Percentiles rank a stretch among this genome's conserved stretches.
Evolutionary conservation across 2,888 invertebrate species (phyloP).

Genomic region (Eupithecia tripunctaria): DNA sequence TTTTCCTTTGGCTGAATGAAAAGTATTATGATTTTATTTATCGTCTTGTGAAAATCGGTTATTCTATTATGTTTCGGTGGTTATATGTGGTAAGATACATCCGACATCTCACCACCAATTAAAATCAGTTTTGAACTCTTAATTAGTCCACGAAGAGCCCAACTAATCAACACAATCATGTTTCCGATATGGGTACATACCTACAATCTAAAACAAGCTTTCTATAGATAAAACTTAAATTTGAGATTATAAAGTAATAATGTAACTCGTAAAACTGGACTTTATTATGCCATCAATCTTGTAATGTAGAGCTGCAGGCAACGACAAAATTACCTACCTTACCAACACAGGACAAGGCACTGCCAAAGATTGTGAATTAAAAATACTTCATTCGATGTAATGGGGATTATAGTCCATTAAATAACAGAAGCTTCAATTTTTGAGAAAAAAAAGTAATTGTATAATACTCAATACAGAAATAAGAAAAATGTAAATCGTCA

Average conservation of each 20-base stretch:
- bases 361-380: background rate
- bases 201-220: slow-evolving; percentile 77
- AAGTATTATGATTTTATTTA: background rate
- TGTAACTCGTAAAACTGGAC: slow-evolving; percentile 74
- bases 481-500: background rate
- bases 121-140: slow-evolving; percentile 32
- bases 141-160: slow-evolving; percentile 51
- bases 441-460: background rate
- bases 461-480: background rate
- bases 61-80: background rate
- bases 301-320: slow-evolving; percentile 54
- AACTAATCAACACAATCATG: slow-evolving; percentile 77
- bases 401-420: background rate
- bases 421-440: background rate
- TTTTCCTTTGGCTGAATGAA: background rate
- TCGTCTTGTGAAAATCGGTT: background rate
- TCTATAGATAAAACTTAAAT: slow-evolving; percentile 80
- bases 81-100: background rate
- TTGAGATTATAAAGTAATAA: slow-evolving; percentile 79
- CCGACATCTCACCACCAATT: slow-evolving; percentile 8
- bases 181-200: slow-evolving; percentile 57
- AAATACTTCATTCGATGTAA: background rate
- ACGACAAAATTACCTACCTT: background rate
- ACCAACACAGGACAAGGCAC: background rate
- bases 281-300: slow-evolving; percentile 83